Conservation (phyloP, 2,113 vertebrate genomes). For the Acrocephalus arundinaceus region DNA sequence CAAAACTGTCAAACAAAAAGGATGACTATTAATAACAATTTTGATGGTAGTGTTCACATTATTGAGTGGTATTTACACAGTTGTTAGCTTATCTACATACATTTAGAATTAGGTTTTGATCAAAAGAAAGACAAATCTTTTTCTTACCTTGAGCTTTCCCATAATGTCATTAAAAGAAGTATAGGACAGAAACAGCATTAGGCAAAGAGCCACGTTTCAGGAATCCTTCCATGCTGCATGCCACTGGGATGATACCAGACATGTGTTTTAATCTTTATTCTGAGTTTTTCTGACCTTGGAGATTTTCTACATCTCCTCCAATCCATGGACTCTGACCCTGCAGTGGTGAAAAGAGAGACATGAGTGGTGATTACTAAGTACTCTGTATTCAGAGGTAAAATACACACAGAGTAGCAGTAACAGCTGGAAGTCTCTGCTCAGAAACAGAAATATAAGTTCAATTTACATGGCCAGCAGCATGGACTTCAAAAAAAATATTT, state of each 20-base stretch:
- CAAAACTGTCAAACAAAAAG: neutral
- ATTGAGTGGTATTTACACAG: neutral
- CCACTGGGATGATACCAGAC: neutral
- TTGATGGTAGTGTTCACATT: neutral
- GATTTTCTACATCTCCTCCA: neutral
- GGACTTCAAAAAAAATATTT: neutral
- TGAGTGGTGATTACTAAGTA: rapidly evolving
- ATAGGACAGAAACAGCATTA: neutral
- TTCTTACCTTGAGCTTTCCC: neutral
- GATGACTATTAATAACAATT: neutral
- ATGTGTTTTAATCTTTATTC: neutral
- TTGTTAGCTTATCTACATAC: neutral
- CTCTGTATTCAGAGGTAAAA: neutral
- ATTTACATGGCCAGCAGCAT: neutral
- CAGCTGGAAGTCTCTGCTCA: neutral
- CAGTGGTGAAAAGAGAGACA: neutral
- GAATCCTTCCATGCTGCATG: neutral
- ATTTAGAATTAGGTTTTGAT: neutral
- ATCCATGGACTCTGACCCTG: neutral
- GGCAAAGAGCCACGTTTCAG: neutral
- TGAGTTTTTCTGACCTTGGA: neutral
- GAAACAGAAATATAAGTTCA: neutral
- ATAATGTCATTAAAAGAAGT: neutral
- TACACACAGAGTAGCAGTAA: neutral
- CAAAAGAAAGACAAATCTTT: neutral